Evolutionary conservation across 2,888 invertebrate genomes (phyloP).

Genomic region (Brachypalpus laphriformis): DNA sequence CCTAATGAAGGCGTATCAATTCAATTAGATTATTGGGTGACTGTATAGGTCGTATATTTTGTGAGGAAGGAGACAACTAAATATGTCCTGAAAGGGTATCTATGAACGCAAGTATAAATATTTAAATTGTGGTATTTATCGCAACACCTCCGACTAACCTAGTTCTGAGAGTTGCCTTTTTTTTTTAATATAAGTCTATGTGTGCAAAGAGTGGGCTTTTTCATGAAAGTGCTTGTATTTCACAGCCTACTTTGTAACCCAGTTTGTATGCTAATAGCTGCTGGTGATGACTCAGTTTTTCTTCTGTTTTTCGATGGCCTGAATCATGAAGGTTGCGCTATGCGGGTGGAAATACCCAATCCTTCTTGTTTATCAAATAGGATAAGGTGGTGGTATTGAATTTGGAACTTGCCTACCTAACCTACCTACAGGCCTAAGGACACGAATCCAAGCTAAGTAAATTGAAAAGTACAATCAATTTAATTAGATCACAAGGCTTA

Average conservation of each 20-base stretch:
- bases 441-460: too few species aligned
- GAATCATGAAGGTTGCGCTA: constrained; percentile 38
- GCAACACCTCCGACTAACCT: constrained; percentile 45
- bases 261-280: constrained; percentile 27
- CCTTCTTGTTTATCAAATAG: constrained; percentile 12
- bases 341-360: constrained; percentile 18
- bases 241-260: constrained; percentile 39
- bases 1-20: constrained; percentile 55
- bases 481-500: too few species aligned
- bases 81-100: constrained; percentile 1
- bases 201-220: constrained; percentile 42
- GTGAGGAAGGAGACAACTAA: constrained; percentile 28
- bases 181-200: neutral
- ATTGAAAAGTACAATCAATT: too few species aligned
- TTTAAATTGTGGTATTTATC: constrained; percentile 31
- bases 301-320: constrained; percentile 2
- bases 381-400: constrained; percentile 36
- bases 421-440: too few species aligned
- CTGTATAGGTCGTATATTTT: neutral
- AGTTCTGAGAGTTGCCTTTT: constrained; percentile 18
- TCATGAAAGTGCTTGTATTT: constrained; percentile 23
- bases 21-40: constrained; percentile 52
- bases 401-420: neutral
- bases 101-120: neutral
- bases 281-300: neutral